phyloP scores from a whole-genome alignment of 2,888 invertebrate genomes.

The Agrotis segetum region DNA sequence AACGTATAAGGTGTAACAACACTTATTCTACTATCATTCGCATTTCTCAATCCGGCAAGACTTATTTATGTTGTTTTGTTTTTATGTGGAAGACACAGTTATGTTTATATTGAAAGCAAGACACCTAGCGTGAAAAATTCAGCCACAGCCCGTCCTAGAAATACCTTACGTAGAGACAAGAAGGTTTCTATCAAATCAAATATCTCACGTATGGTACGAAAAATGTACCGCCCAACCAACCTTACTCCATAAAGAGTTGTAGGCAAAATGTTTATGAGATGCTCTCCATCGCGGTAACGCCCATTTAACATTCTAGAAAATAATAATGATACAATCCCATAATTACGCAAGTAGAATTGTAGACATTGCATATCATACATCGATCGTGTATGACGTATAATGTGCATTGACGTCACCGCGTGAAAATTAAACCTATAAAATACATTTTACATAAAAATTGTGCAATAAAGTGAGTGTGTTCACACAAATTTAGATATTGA shows the following conservation, averaged over 20 bases:
- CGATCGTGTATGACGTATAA: conserved; percentile 25
- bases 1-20: conserved; percentile 51
- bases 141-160: conserved; percentile 74
- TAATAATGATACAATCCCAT: conserved; percentile 72
- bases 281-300: conserved; percentile 89
- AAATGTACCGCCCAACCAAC: conserved; percentile 80
- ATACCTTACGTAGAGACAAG: conserved; percentile 57
- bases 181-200: conserved; percentile 61
- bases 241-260: conserved; percentile 85
- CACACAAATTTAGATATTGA: conserved; percentile 66
- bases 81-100: conserved; percentile 37
- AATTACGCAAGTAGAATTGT: conserved; percentile 43
- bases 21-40: conserved; percentile 55
- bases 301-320: conserved; percentile 90
- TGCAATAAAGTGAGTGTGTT: conserved; percentile 66
- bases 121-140: conserved; percentile 74
- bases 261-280: conserved; percentile 87
- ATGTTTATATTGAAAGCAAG: conserved; percentile 66
- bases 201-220: conserved; percentile 59
- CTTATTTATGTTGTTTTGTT: conserved; percentile 47
- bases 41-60: conserved; percentile 44
- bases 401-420: conserved; percentile 44
- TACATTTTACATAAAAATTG: conserved; percentile 58
- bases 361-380: conserved; percentile 27
- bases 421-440: conserved; percentile 48